Base-by-base conservation (phyloP, 2,888 invertebrate species). In the Cyrtodaria siliqua region DNA sequence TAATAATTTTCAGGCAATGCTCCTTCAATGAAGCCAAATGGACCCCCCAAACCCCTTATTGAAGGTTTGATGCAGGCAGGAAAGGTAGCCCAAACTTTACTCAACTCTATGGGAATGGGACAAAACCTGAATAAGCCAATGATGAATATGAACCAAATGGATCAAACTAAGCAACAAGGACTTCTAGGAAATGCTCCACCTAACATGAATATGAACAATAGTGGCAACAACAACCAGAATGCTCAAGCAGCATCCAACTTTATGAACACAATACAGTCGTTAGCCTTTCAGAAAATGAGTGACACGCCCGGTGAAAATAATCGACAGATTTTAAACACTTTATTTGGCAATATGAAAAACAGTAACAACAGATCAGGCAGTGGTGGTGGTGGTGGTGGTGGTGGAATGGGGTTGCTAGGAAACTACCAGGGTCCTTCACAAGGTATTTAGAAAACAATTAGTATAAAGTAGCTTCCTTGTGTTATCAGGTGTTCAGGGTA, bases 221-320 rank as follows among this genome's bases (percentile, higher is more conserved):
- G 3, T 16, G 44, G 44, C n/a, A 44, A 44, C 9, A 44, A 44
- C n/a, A 16, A 16, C n/a, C 3, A 20, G 8, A 69, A 40, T 18
- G 42, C 53, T 26, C 44, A 42, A 44, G 70, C 52, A 3, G 76
- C 81, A 14, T 64, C 82, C 12, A 81, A 81, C 40, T 82, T 85
- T 18, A 78, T 85, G 83, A 70, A 69, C 26, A 80, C 79, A 0
- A 71, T 85, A 42, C 79, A 85, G 44, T 64, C 71, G 9, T 55
- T 82, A 24, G 82, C 84, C 2, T 44, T 80, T 12, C 80, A 83
- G 61, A 79, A 77, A 38, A 53, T 80, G 47, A 50, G 60, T 1
- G 68, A 71, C 27, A 33, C 49, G 2, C n/a, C 50, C 3, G 56
- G 42, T 23, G 61, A 55, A 8, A 47, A 18, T 33, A 40, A 44